Conservation (phyloP, 2,797 vertebrate species). For the Pristis pectinata region DNA sequence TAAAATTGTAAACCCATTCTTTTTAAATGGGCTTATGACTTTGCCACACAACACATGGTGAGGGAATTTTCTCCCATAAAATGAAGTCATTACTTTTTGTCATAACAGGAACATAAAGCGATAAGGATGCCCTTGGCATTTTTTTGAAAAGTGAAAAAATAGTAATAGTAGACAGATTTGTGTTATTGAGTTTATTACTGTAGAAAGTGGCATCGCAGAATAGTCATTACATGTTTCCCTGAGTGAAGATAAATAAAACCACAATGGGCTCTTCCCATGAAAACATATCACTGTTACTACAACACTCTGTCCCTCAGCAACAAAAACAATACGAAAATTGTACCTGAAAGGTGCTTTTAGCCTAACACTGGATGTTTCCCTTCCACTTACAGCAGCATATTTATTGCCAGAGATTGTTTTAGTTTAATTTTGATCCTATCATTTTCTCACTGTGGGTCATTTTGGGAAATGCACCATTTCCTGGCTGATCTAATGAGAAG, state of each 20-base stretch:
- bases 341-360: neutral
- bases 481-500: neutral
- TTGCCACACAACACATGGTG: neutral
- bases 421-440: neutral
- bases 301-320: neutral
- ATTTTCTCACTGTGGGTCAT: neutral
- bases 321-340: neutral
- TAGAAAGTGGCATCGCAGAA: conserved; percentile 11
- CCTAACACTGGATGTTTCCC: neutral
- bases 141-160: neutral
- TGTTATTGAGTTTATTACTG: conserved; percentile 18
- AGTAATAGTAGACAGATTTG: neutral
- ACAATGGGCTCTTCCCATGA: neutral
- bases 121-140: neutral
- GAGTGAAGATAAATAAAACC: conserved; percentile 19
- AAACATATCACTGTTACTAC: neutral
- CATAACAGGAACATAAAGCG: neutral
- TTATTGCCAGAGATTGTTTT: neutral
- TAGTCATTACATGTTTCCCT: conserved; percentile 16
- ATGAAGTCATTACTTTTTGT: neutral
- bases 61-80: neutral
- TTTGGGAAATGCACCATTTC: conserved; percentile 7
- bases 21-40: neutral
- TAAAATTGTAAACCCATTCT: neutral
- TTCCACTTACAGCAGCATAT: neutral